phyloP scores from a whole-genome alignment of 2,797 vertebrate genomes.

The Crocodylus rhombifer region DNA sequence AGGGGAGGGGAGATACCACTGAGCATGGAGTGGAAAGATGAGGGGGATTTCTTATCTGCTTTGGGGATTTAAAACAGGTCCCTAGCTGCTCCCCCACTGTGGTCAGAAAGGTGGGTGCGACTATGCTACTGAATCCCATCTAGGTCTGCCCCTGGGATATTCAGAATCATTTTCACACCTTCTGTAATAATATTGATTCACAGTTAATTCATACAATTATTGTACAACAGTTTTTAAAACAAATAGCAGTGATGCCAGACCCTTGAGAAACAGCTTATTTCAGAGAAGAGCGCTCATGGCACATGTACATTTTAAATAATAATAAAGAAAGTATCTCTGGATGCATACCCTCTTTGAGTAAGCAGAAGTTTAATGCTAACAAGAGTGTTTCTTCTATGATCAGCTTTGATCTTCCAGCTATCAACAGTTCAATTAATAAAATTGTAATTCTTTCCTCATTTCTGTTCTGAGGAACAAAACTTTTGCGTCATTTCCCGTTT shows the following conservation, averaged over 20 bases:
- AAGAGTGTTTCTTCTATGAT: neutral
- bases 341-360: neutral
- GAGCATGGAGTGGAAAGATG: too few species aligned
- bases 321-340: neutral
- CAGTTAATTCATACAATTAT: neutral
- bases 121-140: too few species aligned
- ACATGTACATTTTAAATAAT: neutral
- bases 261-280: neutral
- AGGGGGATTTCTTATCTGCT: too few species aligned
- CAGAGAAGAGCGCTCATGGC: neutral
- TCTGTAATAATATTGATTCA: constrained; percentile 3
- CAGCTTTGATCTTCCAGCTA: neutral
- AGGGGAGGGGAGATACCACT: too few species aligned
- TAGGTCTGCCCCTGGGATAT: neutral
- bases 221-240: neutral
- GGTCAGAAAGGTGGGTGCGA: too few species aligned
- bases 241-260: neutral
- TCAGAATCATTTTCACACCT: neutral
- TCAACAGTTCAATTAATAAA: constrained; percentile 13
- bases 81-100: too few species aligned
- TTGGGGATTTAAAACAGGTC: too few species aligned
- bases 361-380: neutral
- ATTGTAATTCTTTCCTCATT: neutral
- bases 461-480: constrained; percentile 6
- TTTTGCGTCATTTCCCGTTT: neutral